A percentile compares a stretch with the other conserved stretches of the same genome.
Conservation (phyloP, 2,113 vertebrate species). For the Aramus guarauna region DNA sequence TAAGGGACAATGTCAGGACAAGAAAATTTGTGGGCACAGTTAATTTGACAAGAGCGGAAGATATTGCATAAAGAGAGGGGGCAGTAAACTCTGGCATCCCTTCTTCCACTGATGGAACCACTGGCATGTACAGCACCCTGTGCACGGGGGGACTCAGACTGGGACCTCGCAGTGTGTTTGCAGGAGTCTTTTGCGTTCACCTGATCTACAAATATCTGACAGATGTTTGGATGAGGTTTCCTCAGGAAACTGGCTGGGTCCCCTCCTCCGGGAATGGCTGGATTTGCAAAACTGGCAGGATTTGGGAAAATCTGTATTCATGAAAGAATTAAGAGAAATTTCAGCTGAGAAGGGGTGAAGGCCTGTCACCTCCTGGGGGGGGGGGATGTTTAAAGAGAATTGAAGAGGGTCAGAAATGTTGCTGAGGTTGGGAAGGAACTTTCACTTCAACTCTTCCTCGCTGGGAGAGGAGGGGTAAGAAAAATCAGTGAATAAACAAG, state of each 20-base stretch:
- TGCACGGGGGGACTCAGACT: accelerated
- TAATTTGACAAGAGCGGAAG: not conserved
- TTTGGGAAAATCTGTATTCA: not conserved
- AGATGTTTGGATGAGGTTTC: not conserved
- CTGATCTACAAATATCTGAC: not conserved
- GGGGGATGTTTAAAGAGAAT: not conserved
- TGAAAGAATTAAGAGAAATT: not conserved
- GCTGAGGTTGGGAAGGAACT: not conserved
- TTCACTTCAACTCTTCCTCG: not conserved
- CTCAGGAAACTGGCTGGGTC: not conserved
- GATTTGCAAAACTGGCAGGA: not conserved
- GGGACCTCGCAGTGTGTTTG: not conserved
- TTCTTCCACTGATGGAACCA: not conserved
- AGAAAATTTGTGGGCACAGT: not conserved
- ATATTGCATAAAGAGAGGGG: not conserved
- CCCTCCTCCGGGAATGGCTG: not conserved
- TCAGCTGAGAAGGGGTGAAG: not conserved
- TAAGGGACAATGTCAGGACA: not conserved
- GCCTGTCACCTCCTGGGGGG: not conserved
- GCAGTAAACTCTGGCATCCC: accelerated
- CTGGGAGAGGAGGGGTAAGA: not conserved
- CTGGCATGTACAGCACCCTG: not conserved
- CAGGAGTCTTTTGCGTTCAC: not conserved
- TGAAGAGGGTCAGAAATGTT: not conserved
- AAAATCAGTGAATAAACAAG: not conserved